phyloP scores from a whole-genome alignment of 1,140 invertebrate species.

The Drosophila orosa region DNA sequence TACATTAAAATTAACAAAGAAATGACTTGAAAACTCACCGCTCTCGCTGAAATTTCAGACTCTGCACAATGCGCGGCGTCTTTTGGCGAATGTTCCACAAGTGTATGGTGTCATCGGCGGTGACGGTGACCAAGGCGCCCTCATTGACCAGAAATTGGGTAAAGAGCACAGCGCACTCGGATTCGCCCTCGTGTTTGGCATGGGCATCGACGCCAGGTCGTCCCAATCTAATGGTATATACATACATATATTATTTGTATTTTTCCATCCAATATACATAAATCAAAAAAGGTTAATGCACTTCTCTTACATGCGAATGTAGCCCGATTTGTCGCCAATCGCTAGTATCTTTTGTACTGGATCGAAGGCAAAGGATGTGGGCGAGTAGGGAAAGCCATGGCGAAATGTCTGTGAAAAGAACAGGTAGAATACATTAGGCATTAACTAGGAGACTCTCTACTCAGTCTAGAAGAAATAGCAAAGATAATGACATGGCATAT shows the following conservation, averaged over 20 bases:
- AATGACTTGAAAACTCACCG: constrained; percentile 92
- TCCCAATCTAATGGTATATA: constrained; percentile 89
- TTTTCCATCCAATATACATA: background rate
- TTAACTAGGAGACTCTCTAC: background rate
- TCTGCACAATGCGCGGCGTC: constrained; percentile 96
- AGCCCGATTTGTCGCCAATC: constrained; percentile 98
- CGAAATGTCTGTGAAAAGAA: constrained; percentile 94
- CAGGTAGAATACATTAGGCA: background rate
- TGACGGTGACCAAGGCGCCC: constrained; percentile 96
- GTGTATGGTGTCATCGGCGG: constrained; percentile 97
- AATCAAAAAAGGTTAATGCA: constrained; percentile 1
- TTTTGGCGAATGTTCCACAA: constrained; percentile 99
- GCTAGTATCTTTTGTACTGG: constrained; percentile 98
- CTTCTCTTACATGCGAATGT: constrained; percentile 94
- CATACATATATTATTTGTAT: background rate
- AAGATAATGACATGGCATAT: background rate
- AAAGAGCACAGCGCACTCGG: constrained; percentile 92
- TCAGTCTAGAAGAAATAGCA: background rate
- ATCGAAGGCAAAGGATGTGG: constrained; percentile 98
- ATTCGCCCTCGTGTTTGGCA: constrained; percentile 91
- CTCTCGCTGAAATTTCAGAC: constrained; percentile 98
- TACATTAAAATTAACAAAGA: too few relatives aligned
- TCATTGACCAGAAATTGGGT: constrained; percentile 98
- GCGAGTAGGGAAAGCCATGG: constrained; percentile 99
- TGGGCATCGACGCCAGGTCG: constrained; percentile 97